Conservation (phyloP, 2,113 vertebrate genomes). For the Ginglymostoma cirratum region DNA sequence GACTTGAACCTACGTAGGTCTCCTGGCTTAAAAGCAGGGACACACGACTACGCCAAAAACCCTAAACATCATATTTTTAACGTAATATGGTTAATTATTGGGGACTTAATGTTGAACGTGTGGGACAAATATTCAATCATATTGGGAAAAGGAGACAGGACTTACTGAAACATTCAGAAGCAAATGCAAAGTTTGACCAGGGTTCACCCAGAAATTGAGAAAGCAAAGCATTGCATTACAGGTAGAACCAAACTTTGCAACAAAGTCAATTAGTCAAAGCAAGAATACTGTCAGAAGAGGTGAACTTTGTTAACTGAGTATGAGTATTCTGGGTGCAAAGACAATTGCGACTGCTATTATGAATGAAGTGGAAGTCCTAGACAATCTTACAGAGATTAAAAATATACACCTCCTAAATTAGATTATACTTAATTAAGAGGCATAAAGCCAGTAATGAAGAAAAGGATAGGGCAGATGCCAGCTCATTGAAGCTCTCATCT, state of each 20-base stretch:
- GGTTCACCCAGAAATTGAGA: neutral
- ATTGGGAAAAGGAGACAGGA: neutral
- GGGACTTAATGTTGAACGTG: neutral
- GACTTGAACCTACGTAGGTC: too few species aligned
- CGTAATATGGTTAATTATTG: neutral
- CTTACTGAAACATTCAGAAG: neutral
- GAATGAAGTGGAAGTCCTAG: neutral
- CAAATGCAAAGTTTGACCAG: neutral
- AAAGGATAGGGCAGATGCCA: too few species aligned
- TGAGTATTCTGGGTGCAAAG: neutral
- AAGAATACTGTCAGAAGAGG: neutral
- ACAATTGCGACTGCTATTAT: neutral
- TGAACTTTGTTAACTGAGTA: neutral
- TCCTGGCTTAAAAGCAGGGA: too few species aligned
- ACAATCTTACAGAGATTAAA: neutral
- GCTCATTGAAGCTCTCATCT: too few species aligned
- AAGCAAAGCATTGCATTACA: neutral
- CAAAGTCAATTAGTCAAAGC: too few species aligned
- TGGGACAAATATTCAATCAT: neutral
- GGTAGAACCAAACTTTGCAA: neutral
- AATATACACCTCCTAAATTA: too few species aligned
- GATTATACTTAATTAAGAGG: neutral
- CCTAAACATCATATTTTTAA: too few species aligned
- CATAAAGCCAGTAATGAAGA: too few species aligned
- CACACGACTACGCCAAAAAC: too few species aligned